Percentiles rank a stretch among this genome's conserved stretches.
Conservation (phyloP, 2,797 vertebrate genomes). For the Orestias chungarensis region DNA sequence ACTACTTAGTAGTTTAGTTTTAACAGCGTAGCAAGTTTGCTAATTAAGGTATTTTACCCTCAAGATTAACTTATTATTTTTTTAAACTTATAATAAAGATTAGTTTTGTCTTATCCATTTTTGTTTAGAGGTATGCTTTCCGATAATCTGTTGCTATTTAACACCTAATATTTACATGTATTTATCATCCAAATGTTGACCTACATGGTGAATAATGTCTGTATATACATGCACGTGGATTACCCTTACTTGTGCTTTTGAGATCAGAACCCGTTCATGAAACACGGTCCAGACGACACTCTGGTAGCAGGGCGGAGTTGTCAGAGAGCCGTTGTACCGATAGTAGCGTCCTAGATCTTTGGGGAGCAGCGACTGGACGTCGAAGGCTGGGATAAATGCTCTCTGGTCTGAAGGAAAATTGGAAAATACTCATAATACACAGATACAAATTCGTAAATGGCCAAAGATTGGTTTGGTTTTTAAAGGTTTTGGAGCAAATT, state of each 20-base stretch:
- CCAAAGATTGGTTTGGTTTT: not conserved
- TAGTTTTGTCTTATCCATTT: no score
- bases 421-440: not conserved
- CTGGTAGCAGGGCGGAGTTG: constrained; percentile 92
- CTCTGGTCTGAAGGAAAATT: constrained; percentile 78
- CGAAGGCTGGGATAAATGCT: constrained; percentile 83
- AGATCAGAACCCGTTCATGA: constrained; percentile 85
- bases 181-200: no score
- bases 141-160: no score
- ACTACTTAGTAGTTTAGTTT: no score
- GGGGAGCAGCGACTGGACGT: constrained; percentile 86
- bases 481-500: not conserved
- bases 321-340: constrained; percentile 92
- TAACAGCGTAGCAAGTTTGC: no score
- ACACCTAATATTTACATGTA: no score
- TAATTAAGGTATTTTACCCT: no score
- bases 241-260: constrained; percentile 84
- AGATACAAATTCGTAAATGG: not conserved
- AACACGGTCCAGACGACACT: constrained; percentile 91
- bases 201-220: no score
- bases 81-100: no score
- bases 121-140: no score
- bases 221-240: no score
- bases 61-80: no score
- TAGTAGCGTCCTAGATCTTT: constrained; percentile 84